phyloP scores from a whole-genome alignment of 1,140 invertebrate species.

The Pteromalus puparum region DNA sequence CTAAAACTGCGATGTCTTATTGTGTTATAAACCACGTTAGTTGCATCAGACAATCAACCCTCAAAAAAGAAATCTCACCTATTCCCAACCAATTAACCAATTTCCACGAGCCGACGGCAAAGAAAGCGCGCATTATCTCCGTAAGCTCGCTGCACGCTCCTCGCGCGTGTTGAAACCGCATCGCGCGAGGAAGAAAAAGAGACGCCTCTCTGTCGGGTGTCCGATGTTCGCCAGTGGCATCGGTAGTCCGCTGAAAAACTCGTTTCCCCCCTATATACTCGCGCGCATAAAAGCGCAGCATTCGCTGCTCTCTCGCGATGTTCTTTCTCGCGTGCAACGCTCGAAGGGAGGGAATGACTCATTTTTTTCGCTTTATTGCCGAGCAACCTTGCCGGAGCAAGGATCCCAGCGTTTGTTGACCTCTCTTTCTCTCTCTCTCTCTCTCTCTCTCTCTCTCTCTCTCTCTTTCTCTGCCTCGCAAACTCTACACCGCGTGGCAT shows the following conservation, averaged over 20 bases:
- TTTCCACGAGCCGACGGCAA: too few relatives aligned
- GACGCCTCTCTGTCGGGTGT: too few relatives aligned
- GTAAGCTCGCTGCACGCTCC: too few relatives aligned
- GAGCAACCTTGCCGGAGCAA: conserved; percentile 66
- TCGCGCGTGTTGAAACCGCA: background rate
- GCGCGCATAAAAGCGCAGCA: background rate
- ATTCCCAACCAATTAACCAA: too few relatives aligned
- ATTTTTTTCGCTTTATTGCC: conserved; percentile 62
- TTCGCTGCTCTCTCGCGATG: background rate
- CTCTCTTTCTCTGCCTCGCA: too few relatives aligned
- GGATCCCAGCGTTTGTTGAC: conserved; percentile 57
- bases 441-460: too few relatives aligned
- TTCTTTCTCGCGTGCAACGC: background rate
- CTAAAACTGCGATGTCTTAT: too few relatives aligned
- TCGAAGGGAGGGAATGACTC: conserved; percentile 41
- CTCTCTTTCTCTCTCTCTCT: background rate
- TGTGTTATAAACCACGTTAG: too few relatives aligned
- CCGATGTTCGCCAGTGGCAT: too few relatives aligned
- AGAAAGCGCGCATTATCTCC: too few relatives aligned
- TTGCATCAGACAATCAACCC: too few relatives aligned
- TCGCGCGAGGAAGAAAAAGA: conserved; percentile 18
- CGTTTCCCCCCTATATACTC: conserved; percentile 25
- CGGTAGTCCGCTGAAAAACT: background rate
- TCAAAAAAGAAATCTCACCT: too few relatives aligned
- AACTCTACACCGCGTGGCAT: background rate